Evolutionary conservation across 1,140 invertebrate genomes (phyloP).

Genomic region (Eueides isabella): DNA sequence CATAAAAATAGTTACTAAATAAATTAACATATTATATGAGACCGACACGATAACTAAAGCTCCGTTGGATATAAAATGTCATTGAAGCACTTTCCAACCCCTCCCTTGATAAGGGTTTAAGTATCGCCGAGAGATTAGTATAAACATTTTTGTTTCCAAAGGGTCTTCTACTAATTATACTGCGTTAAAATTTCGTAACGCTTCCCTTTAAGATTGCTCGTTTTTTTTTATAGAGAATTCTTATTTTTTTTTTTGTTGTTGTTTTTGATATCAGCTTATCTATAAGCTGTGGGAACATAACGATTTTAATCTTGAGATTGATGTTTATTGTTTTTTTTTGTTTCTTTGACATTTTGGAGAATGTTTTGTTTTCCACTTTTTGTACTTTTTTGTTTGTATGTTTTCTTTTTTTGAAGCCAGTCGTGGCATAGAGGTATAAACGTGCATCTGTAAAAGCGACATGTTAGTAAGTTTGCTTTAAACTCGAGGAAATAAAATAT

Average conservation of each 20-base stretch:
- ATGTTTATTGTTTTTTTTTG: no score
- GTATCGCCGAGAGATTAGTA: constrained; percentile 8
- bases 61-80: constrained; percentile 7
- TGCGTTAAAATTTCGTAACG: background rate
- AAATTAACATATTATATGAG: background rate
- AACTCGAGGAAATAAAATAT: no score
- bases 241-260: background rate
- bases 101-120: constrained; percentile 8
- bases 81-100: constrained; percentile 1
- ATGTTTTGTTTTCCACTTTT: no score
- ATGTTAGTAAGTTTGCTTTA: no score
- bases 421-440: no score
- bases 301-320: no score
- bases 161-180: background rate
- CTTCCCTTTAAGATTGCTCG: background rate
- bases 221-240: background rate
- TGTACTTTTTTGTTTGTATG: no score
- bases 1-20: no score
- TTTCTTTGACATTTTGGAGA: no score
- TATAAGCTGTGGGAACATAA: no score
- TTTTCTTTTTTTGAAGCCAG: no score
- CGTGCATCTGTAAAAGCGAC: no score
- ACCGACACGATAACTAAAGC: background rate
- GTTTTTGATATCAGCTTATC: background rate
- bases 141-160: constrained; percentile 1